A percentile compares a stretch with the other conserved stretches of the same genome.
Conservation (phyloP, 2,113 vertebrate genomes). For the Pelvicachromis taeniatus region DNA sequence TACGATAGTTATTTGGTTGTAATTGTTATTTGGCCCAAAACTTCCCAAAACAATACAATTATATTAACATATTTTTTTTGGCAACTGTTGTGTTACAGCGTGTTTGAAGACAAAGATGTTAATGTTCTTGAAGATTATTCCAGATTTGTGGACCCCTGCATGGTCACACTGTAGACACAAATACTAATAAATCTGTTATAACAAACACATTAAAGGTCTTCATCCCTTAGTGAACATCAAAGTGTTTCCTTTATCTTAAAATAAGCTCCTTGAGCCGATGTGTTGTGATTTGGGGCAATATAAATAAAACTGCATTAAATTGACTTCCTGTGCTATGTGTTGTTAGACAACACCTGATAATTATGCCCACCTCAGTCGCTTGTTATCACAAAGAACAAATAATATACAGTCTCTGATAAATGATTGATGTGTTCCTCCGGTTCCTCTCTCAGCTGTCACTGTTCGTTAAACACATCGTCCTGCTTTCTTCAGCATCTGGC, state of each 20-base stretch:
- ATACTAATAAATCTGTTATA: neutral
- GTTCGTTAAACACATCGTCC: fast-evolving
- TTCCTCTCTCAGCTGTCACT: neutral
- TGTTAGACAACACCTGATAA: neutral
- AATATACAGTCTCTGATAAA: neutral
- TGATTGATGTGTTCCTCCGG: neutral
- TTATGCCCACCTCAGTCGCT: neutral
- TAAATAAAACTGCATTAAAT: neutral
- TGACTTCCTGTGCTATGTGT: neutral
- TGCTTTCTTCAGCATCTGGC: neutral
- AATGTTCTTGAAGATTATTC: neutral
- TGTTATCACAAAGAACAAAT: neutral
- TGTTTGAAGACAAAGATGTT: neutral
- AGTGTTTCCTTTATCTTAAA: neutral
- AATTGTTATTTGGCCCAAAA: neutral
- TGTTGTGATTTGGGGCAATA: neutral
- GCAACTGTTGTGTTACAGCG: neutral
- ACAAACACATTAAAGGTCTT: neutral
- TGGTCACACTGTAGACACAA: neutral
- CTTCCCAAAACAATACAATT: neutral
- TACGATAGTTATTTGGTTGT: neutral
- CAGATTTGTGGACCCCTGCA: neutral
- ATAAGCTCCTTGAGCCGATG: neutral
- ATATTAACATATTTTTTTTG: neutral
- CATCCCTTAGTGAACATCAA: neutral